Percentiles rank a stretch among this genome's conserved stretches.
Evolutionary conservation across 2,113 vertebrate genomes (phyloP).

Genomic region (Ivindomyrus marchei): DNA sequence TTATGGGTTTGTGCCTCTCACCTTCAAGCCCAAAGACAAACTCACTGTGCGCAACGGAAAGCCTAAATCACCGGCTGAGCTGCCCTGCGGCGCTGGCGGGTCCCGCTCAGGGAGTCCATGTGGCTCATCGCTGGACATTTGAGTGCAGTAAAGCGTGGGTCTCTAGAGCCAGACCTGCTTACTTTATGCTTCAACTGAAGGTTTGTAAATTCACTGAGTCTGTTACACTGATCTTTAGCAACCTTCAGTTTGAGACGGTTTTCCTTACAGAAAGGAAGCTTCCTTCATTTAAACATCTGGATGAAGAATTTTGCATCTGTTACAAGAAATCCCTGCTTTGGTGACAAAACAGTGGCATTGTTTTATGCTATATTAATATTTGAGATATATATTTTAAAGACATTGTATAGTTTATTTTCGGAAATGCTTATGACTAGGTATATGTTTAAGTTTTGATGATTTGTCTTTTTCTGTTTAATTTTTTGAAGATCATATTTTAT

Average conservation of each 20-base stretch:
- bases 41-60: conserved; percentile 71
- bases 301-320: background rate
- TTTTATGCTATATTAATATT: background rate
- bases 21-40: conserved; percentile 70
- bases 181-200: background rate
- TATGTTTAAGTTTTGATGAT: background rate
- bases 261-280: background rate
- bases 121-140: conserved; percentile 19
- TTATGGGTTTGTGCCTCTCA: conserved; percentile 81
- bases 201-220: background rate
- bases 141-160: background rate
- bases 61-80: conserved; percentile 42
- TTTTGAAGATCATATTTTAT: background rate
- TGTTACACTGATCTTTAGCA: background rate
- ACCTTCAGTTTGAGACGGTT: background rate
- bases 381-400: background rate
- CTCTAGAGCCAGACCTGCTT: no score
- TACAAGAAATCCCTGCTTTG: background rate
- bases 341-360: background rate
- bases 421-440: background rate
- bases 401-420: background rate
- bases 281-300: background rate
- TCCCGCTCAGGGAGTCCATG: conserved; percentile 44
- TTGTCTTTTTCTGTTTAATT: background rate
- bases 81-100: conserved; percentile 34